Percentiles rank a stretch among this genome's conserved stretches.
Conservation (phyloP, 2,113 vertebrate species). For the Cynopterus brachyotis region DNA sequence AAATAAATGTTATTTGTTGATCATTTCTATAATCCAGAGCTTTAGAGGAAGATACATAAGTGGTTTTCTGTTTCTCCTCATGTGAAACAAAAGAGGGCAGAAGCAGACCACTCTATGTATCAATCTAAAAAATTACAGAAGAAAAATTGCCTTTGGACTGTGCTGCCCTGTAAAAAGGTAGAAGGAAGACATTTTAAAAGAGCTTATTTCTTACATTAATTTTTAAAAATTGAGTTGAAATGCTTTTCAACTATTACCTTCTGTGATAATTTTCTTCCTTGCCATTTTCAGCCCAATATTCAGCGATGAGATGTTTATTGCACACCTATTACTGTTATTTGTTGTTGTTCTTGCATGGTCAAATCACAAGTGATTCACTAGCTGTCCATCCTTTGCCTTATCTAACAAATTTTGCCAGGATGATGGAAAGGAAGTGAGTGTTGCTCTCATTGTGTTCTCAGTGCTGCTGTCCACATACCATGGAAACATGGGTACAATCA, state of each 20-base stretch:
- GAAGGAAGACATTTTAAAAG: slow-evolving; percentile 76
- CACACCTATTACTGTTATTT: slow-evolving; percentile 82
- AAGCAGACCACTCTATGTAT: slow-evolving; percentile 61
- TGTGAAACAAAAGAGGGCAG: slow-evolving; percentile 56
- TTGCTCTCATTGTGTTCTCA: slow-evolving; percentile 84
- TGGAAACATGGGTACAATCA: slow-evolving; percentile 82
- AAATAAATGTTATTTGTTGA: slow-evolving; percentile 92
- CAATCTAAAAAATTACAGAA: slow-evolving; percentile 44
- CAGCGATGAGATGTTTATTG: slow-evolving; percentile 83
- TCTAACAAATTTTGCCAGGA: slow-evolving; percentile 78
- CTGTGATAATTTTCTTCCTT: slow-evolving; percentile 49
- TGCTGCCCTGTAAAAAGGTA: slow-evolving; percentile 53
- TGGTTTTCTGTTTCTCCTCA: slow-evolving; percentile 76
- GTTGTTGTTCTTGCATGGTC: slow-evolving; percentile 88
- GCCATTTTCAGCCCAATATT: slow-evolving; percentile 49
- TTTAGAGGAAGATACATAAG: slow-evolving; percentile 78
- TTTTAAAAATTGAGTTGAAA: slow-evolving; percentile 50
- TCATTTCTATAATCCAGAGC: slow-evolving; percentile 83
- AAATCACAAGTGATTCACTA: slow-evolving; percentile 76
- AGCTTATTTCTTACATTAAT: slow-evolving; percentile 68
- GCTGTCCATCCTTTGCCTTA: slow-evolving; percentile 83
- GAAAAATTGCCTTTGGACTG: slow-evolving; percentile 66
- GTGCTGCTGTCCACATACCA: slow-evolving; percentile 85
- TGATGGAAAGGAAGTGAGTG: slow-evolving; percentile 75
- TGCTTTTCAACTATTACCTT: slow-evolving; percentile 49